Percentiles rank a stretch among this genome's conserved stretches.
Conservation (phyloP, 2,888 invertebrate species). For the Ephialtes manifestator region DNA sequence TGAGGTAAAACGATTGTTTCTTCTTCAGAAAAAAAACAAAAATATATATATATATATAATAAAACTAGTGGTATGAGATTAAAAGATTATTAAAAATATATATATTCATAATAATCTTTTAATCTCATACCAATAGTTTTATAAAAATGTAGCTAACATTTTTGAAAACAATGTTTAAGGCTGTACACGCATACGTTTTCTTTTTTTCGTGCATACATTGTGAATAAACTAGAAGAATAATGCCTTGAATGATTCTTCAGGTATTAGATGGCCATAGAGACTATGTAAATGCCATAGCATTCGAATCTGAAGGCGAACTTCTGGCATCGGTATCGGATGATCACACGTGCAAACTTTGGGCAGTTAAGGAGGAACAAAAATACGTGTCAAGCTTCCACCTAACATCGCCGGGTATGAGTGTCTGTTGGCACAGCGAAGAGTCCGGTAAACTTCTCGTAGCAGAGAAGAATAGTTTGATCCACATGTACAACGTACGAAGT, state of each 20-base stretch:
- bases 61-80: too few relatives aligned
- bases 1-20: conserved; percentile 83
- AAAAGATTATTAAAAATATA: too few relatives aligned
- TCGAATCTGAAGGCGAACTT: conserved; percentile 90
- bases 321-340: conserved; percentile 93
- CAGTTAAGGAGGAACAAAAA: conserved; percentile 86
- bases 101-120: too few relatives aligned
- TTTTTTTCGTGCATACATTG: not conserved
- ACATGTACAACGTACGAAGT: conserved; percentile 90
- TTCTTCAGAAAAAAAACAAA: not conserved
- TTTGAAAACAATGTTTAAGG: too few relatives aligned
- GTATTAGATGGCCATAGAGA: conserved; percentile 89
- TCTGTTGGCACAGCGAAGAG: conserved; percentile 91
- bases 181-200: not conserved
- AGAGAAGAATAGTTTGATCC: conserved; percentile 91
- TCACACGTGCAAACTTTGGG: conserved; percentile 91
- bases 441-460: conserved; percentile 91
- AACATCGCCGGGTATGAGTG: conserved; percentile 89
- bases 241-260: conserved; percentile 80
- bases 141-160: not conserved
- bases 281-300: conserved; percentile 90
- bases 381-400: conserved; percentile 88
- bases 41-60: not conserved
- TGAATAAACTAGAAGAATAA: not conserved
- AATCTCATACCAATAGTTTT: not conserved